Evolutionary conservation across 2,113 vertebrate genomes (phyloP), one percentile per base, ranked within the genome.

Genomic region (Clarias macrocephalus): DNA sequence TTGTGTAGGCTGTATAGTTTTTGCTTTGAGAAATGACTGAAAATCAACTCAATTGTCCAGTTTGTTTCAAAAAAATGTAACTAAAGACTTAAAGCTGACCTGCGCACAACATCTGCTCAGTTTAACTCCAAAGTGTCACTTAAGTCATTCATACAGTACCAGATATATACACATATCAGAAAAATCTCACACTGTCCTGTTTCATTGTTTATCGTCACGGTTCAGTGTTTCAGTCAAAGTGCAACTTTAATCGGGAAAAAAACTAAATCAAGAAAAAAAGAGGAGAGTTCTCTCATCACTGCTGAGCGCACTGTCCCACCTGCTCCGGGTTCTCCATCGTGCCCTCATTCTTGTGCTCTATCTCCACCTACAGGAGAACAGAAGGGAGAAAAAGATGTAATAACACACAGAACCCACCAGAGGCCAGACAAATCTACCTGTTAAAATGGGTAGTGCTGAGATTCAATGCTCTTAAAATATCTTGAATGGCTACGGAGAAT

Each of bases 281-380:
- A 30, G 59, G 30, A 6, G 56, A 5, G 28, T 3, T 82, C 25
- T 9, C 13, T 81, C 19, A 62, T 94, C 90, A 97, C 90, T 97
- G 97, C 0, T 91, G 93, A 85, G 92, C 84, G 90, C 97, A 97
- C 90, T 95, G 93, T 63, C 92, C 93, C 73, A 95, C 94, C 60
- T 91, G 63, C 76, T 93, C 90, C 30, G 92, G 93, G 82, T 92
- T 89, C 63, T 95, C 93, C 7, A 91, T 89, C 84, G 93, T 93
- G 90, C 95, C 89, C 88, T 91, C 95, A 88, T 91, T 95, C 88
- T 96, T 97, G 85, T 94, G 95, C 84, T 97, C 97, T 89, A 97
- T 95, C 93, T 96, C 96, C 1, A 97, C 97, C 97, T 97, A 92
- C 12, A 28, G 90, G 86, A 92, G 84, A 75, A 84, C 30, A 72